phyloP scores from a whole-genome alignment of 1,140 invertebrate species.

The Diprion similis region DNA sequence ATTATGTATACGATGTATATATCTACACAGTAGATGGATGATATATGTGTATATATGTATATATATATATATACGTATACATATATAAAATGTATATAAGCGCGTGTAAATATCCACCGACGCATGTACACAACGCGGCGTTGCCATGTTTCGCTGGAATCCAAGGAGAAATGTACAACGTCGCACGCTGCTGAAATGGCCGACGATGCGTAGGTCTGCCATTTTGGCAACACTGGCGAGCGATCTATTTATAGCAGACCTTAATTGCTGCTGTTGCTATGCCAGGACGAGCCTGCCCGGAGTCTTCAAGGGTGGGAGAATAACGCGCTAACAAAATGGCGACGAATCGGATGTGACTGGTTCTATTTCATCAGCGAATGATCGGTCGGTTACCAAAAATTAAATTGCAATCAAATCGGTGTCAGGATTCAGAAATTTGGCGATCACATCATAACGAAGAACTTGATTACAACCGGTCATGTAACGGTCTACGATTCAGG shows the following conservation, averaged over 20 bases:
- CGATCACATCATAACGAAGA: no score
- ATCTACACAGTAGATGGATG: no score
- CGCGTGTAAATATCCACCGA: background rate
- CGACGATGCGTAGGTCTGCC: conserved; percentile 33
- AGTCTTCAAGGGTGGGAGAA: conserved; percentile 16
- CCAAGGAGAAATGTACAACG: no score
- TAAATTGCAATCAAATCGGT: no score
- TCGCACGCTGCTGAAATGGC: background rate
- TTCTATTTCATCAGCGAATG: no score
- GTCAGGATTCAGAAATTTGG: no score
- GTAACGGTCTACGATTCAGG: background rate
- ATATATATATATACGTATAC: no score
- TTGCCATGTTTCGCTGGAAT: conserved; percentile 34
- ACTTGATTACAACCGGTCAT: background rate
- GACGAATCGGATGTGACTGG: conserved; percentile 34
- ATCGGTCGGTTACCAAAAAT: no score
- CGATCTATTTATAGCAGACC: conserved; percentile 47
- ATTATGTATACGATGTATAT: no score
- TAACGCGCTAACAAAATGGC: conserved; percentile 45
- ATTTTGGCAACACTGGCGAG: conserved; percentile 50
- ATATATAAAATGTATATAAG: no score
- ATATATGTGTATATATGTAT: no score
- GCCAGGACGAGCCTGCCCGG: conserved; percentile 27
- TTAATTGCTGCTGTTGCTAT: conserved; percentile 49
- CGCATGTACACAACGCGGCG: conserved; percentile 24